Evolutionary conservation across 2,888 invertebrate species (phyloP).

Genomic region (Megamerina dolium): DNA sequence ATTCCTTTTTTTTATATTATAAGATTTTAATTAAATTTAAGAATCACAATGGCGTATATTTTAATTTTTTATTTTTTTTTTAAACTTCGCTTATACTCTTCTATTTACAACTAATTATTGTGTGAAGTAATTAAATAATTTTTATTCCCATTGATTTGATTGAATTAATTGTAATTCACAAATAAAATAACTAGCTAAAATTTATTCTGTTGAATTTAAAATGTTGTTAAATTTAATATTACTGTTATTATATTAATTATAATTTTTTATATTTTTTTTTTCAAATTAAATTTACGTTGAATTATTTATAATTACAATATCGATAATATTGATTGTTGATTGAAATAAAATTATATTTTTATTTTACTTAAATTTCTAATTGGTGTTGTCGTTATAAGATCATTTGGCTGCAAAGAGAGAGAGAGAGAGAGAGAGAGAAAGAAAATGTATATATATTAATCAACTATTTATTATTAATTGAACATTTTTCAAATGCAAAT

Average conservation of each 20-base stretch:
- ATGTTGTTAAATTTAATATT: constrained; percentile 16
- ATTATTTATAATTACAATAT: constrained; percentile 24
- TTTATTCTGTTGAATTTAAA: constrained; percentile 4
- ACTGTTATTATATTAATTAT: constrained; percentile 6
- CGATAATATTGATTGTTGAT: too few relatives aligned
- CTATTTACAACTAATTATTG: constrained; percentile 27
- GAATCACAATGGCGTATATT: constrained; percentile 46
- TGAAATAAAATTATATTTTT: too few relatives aligned
- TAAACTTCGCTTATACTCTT: constrained; percentile 14
- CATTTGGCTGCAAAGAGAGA: constrained; percentile 27
- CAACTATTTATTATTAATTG: too few relatives aligned
- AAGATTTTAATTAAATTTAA: constrained; percentile 37
- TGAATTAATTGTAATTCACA: too few relatives aligned
- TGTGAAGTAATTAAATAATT: constrained; percentile 19
- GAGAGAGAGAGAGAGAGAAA: constrained; percentile 1
- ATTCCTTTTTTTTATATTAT: constrained; percentile 14
- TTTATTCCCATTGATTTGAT: too few relatives aligned
- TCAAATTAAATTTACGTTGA: constrained; percentile 6
- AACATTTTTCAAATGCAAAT: too few relatives aligned
- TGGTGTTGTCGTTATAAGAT: constrained; percentile 25
- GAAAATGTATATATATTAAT: too few relatives aligned
- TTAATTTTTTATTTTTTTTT: constrained; percentile 14
- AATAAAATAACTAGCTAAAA: too few relatives aligned
- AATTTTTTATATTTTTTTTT: neutral
- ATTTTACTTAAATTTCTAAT: constrained; percentile 16